Conservation (phyloP, 2,797 vertebrate species). For the Cossypha heuglini region DNA sequence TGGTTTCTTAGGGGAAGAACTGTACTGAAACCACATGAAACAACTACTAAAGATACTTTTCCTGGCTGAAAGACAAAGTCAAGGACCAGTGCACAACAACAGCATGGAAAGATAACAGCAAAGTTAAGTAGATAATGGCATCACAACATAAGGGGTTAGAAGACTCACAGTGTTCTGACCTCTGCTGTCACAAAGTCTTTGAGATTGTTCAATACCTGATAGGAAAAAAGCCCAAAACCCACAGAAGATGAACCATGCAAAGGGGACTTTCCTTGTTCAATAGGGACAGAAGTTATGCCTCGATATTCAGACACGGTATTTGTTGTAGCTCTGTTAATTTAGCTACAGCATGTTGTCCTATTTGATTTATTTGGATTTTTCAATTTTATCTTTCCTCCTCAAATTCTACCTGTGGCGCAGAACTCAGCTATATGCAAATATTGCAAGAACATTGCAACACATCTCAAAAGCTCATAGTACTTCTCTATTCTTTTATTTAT, state of each 20-base stretch:
- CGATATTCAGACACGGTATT: not conserved
- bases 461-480: not conserved
- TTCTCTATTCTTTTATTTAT: not conserved
- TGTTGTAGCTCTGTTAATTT: not conserved
- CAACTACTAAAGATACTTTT: not conserved
- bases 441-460: not conserved
- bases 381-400: not conserved
- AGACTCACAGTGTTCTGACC: not conserved
- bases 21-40: not conserved
- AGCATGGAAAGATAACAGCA: not conserved
- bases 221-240: not conserved
- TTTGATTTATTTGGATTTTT: not conserved
- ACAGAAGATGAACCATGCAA: not conserved
- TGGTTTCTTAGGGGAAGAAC: not conserved
- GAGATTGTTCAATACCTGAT: not conserved
- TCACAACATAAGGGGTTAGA: not conserved
- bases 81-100: not conserved
- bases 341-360: not conserved
- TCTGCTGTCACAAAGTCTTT: not conserved
- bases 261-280: not conserved
- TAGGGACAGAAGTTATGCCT: not conserved
- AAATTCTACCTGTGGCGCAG: not conserved
- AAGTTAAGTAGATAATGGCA: not conserved
- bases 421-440: not conserved
- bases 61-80: not conserved